Conservation (phyloP, 1,140 invertebrate genomes). For the Diorhabda sublineata region DNA sequence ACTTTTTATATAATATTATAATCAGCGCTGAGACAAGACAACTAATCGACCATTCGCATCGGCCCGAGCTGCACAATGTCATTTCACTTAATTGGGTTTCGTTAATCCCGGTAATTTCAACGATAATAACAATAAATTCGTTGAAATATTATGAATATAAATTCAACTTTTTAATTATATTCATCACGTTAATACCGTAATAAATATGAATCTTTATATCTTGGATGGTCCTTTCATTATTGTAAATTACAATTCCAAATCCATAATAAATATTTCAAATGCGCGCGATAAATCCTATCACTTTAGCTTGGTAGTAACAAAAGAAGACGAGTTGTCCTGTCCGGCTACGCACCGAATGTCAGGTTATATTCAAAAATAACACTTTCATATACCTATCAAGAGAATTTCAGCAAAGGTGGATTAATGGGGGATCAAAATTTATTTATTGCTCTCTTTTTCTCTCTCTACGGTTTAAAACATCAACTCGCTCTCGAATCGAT, state of each 20-base stretch:
- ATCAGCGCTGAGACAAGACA: background rate
- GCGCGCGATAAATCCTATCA: slow-evolving; percentile 30
- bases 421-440: background rate
- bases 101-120: slow-evolving; percentile 17
- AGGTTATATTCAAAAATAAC: slow-evolving; percentile 1
- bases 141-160: slow-evolving; percentile 25
- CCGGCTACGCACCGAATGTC: background rate
- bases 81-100: slow-evolving; percentile 18
- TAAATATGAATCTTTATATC: slow-evolving; percentile 34
- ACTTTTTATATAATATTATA: background rate
- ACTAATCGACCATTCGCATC: background rate
- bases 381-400: slow-evolving; percentile 2
- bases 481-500: too few relatives aligned
- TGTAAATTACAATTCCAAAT: slow-evolving; percentile 37
- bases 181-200: slow-evolving; percentile 23
- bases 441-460: background rate
- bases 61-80: slow-evolving; percentile 7
- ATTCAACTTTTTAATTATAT: slow-evolving; percentile 27
- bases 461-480: too few relatives aligned
- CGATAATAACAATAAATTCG: slow-evolving; percentile 23
- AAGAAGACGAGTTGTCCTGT: slow-evolving; percentile 15
- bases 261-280: slow-evolving; percentile 36
- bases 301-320: slow-evolving; percentile 26
- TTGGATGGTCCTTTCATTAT: slow-evolving; percentile 32
- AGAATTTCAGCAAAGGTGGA: background rate